Percentiles rank a stretch among this genome's conserved stretches.
Evolutionary conservation across 2,888 invertebrate species (phyloP).

Genomic region (Melolontha melolontha): DNA sequence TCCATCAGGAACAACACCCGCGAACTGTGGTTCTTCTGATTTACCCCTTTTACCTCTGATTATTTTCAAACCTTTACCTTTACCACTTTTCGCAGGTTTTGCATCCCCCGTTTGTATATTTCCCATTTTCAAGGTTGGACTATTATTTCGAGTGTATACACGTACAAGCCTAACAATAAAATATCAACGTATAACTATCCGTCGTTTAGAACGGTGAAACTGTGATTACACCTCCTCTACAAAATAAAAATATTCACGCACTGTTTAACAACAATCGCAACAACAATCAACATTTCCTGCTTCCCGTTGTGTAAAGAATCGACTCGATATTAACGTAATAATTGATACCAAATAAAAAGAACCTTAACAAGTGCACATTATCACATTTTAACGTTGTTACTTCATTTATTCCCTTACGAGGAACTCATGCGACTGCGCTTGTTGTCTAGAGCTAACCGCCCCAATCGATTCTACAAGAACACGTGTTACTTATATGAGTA

Average conservation of each 20-base stretch:
- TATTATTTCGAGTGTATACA: not conserved
- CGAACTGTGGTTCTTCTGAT: slow-evolving; percentile 58
- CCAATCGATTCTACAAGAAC: slow-evolving; percentile 31
- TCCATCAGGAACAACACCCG: slow-evolving; percentile 56
- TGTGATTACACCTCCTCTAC: slow-evolving; percentile 13
- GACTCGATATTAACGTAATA: slow-evolving; percentile 25
- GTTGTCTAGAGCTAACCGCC: slow-evolving; percentile 5
- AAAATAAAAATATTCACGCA: slow-evolving; percentile 31
- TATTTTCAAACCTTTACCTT: slow-evolving; percentile 70
- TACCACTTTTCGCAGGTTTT: slow-evolving; percentile 68
- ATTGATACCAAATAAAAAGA: slow-evolving; percentile 9
- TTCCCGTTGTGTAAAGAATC: slow-evolving; percentile 22
- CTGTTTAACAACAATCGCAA: slow-evolving; percentile 31
- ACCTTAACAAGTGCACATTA: slow-evolving; percentile 37
- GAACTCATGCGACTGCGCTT: slow-evolving; percentile 32
- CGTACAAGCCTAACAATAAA: slow-evolving; percentile 29
- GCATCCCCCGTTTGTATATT: slow-evolving; percentile 68
- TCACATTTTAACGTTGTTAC: slow-evolving; percentile 26
- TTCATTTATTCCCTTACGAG: slow-evolving; percentile 6
- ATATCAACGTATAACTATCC: slow-evolving; percentile 27
- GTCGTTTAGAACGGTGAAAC: slow-evolving; percentile 9
- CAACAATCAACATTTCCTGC: slow-evolving; percentile 35
- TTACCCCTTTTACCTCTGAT: slow-evolving; percentile 64
- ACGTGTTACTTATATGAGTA: not conserved
- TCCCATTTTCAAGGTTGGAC: slow-evolving; percentile 67